Evolutionary conservation across 2,797 vertebrate genomes (phyloP).

Genomic region (Decapterus maruadsi): DNA sequence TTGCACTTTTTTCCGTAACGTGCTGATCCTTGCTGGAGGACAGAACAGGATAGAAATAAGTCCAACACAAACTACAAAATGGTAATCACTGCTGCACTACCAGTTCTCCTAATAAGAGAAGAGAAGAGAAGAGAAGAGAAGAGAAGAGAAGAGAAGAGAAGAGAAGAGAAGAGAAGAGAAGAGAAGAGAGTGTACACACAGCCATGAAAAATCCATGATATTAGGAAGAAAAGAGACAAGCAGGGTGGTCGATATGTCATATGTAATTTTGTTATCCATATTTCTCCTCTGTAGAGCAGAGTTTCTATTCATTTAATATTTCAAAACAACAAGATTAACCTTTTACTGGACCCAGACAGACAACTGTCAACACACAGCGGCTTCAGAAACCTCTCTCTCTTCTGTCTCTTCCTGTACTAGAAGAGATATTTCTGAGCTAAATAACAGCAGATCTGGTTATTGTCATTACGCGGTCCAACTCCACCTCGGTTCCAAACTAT

Average conservation of each 20-base stretch:
- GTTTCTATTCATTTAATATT: constrained; percentile 60
- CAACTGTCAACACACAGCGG: constrained; percentile 52
- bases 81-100: neutral
- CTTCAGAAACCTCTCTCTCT: neutral
- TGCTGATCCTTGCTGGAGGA: neutral
- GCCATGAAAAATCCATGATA: constrained; percentile 7
- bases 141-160: neutral
- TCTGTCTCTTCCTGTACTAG: constrained; percentile 1
- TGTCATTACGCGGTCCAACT: constrained; percentile 2
- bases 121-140: neutral
- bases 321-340: constrained; percentile 65
- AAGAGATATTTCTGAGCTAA: constrained; percentile 11
- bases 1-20: neutral
- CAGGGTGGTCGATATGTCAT: constrained; percentile 44
- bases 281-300: constrained; percentile 48
- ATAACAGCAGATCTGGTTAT: neutral
- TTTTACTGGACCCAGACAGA: constrained; percentile 59
- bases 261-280: constrained; percentile 56
- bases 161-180: neutral
- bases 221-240: constrained; percentile 15
- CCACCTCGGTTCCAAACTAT: too few species aligned
- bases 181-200: neutral
- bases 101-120: neutral
- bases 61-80: neutral
- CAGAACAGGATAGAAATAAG: neutral